Evolutionary conservation across 2,888 invertebrate species (phyloP), one percentile per base, ranked within the genome.

Genomic region (Microplitis manilae): DNA sequence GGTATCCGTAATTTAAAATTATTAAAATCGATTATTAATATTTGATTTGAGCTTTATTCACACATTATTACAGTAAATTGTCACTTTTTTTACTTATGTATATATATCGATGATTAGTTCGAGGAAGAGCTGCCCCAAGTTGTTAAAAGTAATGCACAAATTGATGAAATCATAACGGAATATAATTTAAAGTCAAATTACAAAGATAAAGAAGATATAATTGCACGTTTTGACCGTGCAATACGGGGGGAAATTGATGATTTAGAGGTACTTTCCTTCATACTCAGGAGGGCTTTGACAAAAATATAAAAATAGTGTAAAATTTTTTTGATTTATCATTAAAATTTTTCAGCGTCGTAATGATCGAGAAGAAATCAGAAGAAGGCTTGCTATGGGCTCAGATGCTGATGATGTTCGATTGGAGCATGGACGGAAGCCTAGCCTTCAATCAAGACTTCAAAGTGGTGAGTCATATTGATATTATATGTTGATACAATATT

Each of bases 311-410:
- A 59, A n/a, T 13, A n/a, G 30, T 50, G 6, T 59, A n/a, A 15
- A 59, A 30, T 74, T 74, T 74, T 74, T 13, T 41, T 70, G 39
- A 9, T 15, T 68, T 73, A 65, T 20, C n/a, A 40, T 39, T 39
- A 6, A 2, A 50, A 50, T 50, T 50, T 70, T 73, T 78, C 92
- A 97, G 95, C 94, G 96, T 90, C 94, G 95, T 86, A 97, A 96
- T 93, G 97, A 97, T 88, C 92, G 97, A 75, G 97, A 98, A 90
- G 97, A 97, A 91, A 97, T 98, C 84, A 93, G 97, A 79, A 93
- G 95, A 84, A 92, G 97, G 79, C 91, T 98, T 88, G 97, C 97
- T 0, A 95, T 96, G 95, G 96, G 95, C 15, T 93, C 94, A 73
- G 95, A 96, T 84, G 92, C 92, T 73, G 96, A 96, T 84, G 95